These are phyloP conservation scores for Festucalex cinctus DNA, from an alignment of 2,113 vertebrate genomes.

Conservation along the genomic window DNA sequence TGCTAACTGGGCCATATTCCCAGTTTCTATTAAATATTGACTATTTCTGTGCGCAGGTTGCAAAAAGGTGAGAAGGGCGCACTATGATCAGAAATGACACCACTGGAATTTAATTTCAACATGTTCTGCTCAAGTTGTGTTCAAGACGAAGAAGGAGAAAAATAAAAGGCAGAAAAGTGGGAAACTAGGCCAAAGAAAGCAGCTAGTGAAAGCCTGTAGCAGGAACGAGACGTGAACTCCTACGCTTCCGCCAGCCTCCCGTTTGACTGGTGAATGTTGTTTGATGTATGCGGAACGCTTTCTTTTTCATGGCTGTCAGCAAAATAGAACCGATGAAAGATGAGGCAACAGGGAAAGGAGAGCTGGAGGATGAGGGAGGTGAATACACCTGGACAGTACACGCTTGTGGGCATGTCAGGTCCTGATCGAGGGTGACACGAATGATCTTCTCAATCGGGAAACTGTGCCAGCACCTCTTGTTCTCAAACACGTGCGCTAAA, in stretches of 20 bases:
- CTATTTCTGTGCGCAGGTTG: conserved; percentile 9
- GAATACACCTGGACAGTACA: conserved; percentile 46
- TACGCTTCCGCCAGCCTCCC: conserved; percentile 37
- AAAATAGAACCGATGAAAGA: conserved; percentile 36
- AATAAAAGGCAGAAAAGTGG: conserved; percentile 21
- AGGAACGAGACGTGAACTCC: conserved; percentile 40
- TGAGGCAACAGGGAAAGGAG: conserved; percentile 28
- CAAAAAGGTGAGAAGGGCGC: conserved; percentile 8
- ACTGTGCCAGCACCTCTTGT: neutral
- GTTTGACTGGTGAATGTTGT: conserved; percentile 35
- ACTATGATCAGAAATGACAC: conserved; percentile 11
- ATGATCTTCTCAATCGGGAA: conserved; percentile 12
- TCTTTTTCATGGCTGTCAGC: conserved; percentile 43
- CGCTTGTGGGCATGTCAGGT: conserved; percentile 28
- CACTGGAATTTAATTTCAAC: conserved; percentile 6
- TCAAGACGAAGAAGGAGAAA: conserved; percentile 2
- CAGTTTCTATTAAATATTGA: conserved; percentile 4
- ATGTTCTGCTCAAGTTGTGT: conserved; percentile 14
- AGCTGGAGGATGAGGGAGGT: conserved; percentile 16
- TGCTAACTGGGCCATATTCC: conserved; percentile 31
- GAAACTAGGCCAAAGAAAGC: conserved; percentile 48
- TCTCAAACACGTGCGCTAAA: neutral
- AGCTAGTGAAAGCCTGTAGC: conserved; percentile 43
- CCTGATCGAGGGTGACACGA: conserved; percentile 16
- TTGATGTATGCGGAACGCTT: conserved; percentile 44